These are phyloP conservation scores for Cataglyphis livida DNA, from an alignment of 2,888 invertebrate genomes.

Conservation along the genomic window DNA sequence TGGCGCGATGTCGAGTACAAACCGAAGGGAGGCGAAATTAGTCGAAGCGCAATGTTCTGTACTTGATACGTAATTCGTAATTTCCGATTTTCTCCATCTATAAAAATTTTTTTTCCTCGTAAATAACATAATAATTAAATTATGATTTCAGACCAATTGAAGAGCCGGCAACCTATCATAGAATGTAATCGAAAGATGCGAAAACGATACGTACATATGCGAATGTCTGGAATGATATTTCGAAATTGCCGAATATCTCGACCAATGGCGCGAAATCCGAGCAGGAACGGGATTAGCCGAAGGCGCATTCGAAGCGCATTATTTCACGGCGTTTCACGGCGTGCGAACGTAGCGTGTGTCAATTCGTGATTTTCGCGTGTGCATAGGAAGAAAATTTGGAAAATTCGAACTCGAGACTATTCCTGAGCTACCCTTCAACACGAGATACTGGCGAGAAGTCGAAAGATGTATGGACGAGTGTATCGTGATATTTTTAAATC, in stretches of 20 bases:
- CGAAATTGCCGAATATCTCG: background rate
- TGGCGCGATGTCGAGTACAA: background rate
- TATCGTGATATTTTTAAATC: background rate
- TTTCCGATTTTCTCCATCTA: background rate
- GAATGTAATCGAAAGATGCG: no score
- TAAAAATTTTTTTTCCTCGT: background rate
- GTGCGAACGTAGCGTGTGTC: background rate
- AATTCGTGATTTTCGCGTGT: background rate
- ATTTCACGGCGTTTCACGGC: constrained; percentile 4
- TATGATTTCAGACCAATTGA: background rate
- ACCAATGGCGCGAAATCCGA: background rate
- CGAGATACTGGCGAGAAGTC: background rate
- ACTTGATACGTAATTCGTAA: background rate
- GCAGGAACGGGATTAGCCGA: background rate
- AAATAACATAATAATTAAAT: background rate
- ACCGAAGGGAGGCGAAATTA: background rate
- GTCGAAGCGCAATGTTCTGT: background rate
- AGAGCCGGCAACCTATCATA: background rate
- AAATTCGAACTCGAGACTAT: background rate
- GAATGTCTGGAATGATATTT: background rate
- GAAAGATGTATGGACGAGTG: background rate
- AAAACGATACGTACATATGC: background rate
- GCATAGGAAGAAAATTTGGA: background rate
- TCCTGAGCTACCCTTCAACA: background rate
- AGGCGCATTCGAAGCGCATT: background rate